Percentiles rank a stretch among this genome's conserved stretches.
Evolutionary conservation across 1,140 invertebrate species (phyloP).

Genomic region (Bathynomus jamesi): DNA sequence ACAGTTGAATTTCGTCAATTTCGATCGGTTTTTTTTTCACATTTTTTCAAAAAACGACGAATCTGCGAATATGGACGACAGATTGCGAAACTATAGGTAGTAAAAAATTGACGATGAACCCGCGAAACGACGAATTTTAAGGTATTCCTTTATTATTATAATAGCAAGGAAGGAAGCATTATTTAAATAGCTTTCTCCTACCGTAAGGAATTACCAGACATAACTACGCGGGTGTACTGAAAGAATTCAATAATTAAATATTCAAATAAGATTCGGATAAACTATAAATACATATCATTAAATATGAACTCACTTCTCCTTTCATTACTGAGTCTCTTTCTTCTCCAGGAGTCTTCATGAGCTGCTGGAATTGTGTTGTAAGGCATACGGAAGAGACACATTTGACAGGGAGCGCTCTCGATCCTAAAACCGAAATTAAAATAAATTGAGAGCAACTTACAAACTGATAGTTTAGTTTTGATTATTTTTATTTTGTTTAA

Average conservation of each 20-base stretch:
- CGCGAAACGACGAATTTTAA: no score
- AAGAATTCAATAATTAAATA: neutral
- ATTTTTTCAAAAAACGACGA: no score
- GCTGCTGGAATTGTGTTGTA: conserved; percentile 53
- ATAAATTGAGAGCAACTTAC: neutral
- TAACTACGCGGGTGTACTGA: no score
- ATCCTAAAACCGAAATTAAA: conserved; percentile 46
- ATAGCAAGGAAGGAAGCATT: neutral
- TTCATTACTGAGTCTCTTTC: conserved; percentile 63
- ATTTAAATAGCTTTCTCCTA: neutral
- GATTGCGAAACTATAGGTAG: no score
- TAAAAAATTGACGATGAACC: no score
- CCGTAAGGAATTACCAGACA: no score
- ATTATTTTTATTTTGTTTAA: no score
- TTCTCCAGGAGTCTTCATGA: conserved; percentile 63
- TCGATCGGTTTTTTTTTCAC: no score
- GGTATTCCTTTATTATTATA: no score
- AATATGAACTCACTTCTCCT: conserved; percentile 51
- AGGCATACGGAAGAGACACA: conserved; percentile 71
- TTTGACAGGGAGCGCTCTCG: conserved; percentile 70
- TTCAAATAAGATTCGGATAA: neutral
- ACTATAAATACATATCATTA: neutral
- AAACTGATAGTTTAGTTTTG: neutral
- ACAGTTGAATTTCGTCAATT: no score
- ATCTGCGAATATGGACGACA: no score